Percentiles rank a stretch among this genome's conserved stretches.
Evolutionary conservation across 2,888 invertebrate genomes (phyloP).

Genomic region (Netelia fuscicornis): DNA sequence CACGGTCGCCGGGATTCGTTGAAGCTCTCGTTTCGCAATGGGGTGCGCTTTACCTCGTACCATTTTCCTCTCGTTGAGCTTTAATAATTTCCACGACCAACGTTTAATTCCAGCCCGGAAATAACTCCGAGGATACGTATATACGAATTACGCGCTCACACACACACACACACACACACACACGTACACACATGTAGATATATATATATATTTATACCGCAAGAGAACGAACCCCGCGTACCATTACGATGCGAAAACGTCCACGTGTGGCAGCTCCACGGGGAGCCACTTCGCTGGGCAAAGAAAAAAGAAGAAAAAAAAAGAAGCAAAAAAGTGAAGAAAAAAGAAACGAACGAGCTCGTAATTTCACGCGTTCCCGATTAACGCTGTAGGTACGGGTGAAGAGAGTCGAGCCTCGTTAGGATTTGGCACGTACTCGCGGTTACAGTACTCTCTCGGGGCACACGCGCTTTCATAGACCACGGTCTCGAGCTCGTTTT

Average conservation of each 20-base stretch:
- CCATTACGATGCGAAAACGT: not conserved
- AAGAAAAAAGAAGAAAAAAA: not conserved
- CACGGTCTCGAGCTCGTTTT: not conserved
- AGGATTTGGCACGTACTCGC: slow-evolving; percentile 54
- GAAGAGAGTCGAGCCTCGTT: slow-evolving; percentile 48
- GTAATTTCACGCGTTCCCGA: slow-evolving; percentile 40
- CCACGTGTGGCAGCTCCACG: not conserved
- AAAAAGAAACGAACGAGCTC: not conserved
- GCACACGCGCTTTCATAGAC: slow-evolving; percentile 22
- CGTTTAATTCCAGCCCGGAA: not conserved
- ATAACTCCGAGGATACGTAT: slow-evolving; percentile 5
- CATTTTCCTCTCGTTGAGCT: slow-evolving; percentile 15
- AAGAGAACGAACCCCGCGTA: not conserved
- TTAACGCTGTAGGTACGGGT: slow-evolving; percentile 3
- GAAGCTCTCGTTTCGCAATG: not conserved
- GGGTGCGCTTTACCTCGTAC: not conserved
- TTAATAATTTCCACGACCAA: not conserved
- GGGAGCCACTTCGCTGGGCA: not conserved
- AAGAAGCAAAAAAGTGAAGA: not conserved
- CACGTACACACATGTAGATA: not conserved
- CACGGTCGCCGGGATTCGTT: not conserved
- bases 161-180: not conserved
- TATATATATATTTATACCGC: not conserved
- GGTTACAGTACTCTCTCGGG: slow-evolving; percentile 16
- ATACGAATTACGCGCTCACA: not conserved